Evolutionary conservation across 2,113 vertebrate species (phyloP).

Genomic region (Elaphurus davidianus): DNA sequence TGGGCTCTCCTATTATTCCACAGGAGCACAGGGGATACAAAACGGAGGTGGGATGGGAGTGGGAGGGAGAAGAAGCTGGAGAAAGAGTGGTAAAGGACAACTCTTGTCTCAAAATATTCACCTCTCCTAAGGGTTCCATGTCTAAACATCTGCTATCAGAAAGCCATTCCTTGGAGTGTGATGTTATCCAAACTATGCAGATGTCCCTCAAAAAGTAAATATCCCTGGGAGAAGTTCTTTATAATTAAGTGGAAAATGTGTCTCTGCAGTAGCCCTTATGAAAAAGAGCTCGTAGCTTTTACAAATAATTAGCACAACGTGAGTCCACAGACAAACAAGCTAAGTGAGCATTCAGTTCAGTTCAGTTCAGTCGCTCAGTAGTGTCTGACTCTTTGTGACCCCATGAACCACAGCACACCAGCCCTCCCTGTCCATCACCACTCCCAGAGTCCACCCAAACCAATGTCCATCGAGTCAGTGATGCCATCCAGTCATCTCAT

Average conservation of each 20-base stretch:
- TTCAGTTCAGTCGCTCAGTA: not conserved
- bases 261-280: not conserved
- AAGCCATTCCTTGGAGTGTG: not conserved
- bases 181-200: not conserved
- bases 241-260: not conserved
- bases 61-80: not conserved
- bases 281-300: not conserved
- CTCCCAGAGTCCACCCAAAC: not conserved
- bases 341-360: not conserved
- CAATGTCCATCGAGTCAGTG: not conserved
- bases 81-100: not conserved
- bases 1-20: not conserved
- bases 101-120: not conserved
- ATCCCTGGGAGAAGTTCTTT: not conserved
- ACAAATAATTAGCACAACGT: not conserved
- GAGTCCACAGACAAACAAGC: not conserved
- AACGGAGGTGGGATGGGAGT: accelerated
- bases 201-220: not conserved
- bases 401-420: accelerated
- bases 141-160: not conserved
- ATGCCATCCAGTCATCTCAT: not conserved
- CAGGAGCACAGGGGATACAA: not conserved
- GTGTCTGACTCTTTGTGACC: accelerated
- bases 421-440: not conserved
- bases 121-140: not conserved